Evolutionary conservation across 1,140 invertebrate species (phyloP).

Genomic region (Sminthurides bifidus): DNA sequence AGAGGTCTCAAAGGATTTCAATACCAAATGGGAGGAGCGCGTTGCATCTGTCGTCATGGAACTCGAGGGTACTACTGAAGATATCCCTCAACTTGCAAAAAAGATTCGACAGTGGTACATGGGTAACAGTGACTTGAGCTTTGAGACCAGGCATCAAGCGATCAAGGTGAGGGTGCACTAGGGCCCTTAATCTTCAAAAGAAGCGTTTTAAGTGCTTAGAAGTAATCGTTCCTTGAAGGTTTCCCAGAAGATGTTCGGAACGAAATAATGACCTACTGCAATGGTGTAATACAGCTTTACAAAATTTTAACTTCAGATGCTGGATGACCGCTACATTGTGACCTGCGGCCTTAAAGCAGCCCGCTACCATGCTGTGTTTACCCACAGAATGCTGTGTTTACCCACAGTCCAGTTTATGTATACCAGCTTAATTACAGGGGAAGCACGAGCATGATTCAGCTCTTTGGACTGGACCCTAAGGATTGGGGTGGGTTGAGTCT

Average conservation of each 20-base stretch:
- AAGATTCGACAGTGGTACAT: constrained; percentile 19
- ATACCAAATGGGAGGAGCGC: constrained; percentile 24
- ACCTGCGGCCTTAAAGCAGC: constrained; percentile 24
- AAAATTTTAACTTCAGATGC: constrained; percentile 17
- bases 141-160: constrained; percentile 19
- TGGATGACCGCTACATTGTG: constrained; percentile 24
- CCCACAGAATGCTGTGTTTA: constrained; percentile 14
- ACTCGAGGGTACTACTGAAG: constrained; percentile 7
- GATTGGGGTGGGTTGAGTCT: constrained; percentile 23
- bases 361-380: constrained; percentile 21
- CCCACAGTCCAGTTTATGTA: constrained; percentile 17
- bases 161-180: constrained; percentile 15
- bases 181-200: no score
- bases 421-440: constrained; percentile 22
- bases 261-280: not conserved
- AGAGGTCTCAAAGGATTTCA: constrained; percentile 4
- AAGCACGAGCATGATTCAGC: constrained; percentile 23
- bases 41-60: constrained; percentile 23
- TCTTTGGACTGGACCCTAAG: constrained; percentile 24
- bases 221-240: not conserved
- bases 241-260: not conserved
- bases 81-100: not conserved
- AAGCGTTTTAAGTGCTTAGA: not conserved
- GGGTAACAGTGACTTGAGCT: constrained; percentile 14
- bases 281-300: not conserved